These are phyloP conservation scores for Lepidurus apus DNA, from an alignment of 1,140 invertebrate species.

Conservation along the genomic window DNA sequence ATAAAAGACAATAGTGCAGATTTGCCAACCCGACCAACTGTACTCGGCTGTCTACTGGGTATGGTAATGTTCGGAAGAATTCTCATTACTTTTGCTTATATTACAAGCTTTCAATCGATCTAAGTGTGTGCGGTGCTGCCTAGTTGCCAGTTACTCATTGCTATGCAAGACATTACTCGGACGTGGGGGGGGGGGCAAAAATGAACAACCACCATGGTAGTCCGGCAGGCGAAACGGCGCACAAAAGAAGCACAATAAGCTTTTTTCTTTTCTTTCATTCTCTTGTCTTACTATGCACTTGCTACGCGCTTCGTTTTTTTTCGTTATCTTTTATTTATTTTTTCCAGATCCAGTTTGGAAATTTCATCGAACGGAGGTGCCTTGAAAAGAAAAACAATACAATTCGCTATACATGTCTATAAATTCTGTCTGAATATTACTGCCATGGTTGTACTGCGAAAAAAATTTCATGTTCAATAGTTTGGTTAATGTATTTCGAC, in stretches of 20 bases:
- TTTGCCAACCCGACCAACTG: not conserved
- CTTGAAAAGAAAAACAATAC: too few relatives aligned
- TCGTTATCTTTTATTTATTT: too few relatives aligned
- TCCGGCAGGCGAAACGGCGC: not conserved
- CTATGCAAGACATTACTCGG: not conserved
- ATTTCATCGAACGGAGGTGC: too few relatives aligned
- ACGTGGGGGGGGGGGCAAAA: not conserved
- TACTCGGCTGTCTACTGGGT: not conserved
- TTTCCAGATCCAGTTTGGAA: too few relatives aligned
- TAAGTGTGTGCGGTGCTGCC: not conserved
- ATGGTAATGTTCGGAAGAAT: not conserved
- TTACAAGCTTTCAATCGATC: not conserved
- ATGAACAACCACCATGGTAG: not conserved
- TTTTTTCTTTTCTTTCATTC: not conserved
- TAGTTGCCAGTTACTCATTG: conserved; percentile 1
- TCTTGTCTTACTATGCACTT: not conserved
- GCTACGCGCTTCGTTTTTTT: too few relatives aligned
- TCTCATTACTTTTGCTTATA: not conserved
- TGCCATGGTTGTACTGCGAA: too few relatives aligned
- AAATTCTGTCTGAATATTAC: too few relatives aligned
- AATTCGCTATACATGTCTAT: too few relatives aligned
- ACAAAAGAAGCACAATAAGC: conserved; percentile 3
- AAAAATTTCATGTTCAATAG: too few relatives aligned
- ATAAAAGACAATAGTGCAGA: too few relatives aligned
- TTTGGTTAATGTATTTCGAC: too few relatives aligned